These are phyloP conservation scores for Orius insidiosus DNA, from an alignment of 1,140 invertebrate species.

Conservation along the genomic window DNA sequence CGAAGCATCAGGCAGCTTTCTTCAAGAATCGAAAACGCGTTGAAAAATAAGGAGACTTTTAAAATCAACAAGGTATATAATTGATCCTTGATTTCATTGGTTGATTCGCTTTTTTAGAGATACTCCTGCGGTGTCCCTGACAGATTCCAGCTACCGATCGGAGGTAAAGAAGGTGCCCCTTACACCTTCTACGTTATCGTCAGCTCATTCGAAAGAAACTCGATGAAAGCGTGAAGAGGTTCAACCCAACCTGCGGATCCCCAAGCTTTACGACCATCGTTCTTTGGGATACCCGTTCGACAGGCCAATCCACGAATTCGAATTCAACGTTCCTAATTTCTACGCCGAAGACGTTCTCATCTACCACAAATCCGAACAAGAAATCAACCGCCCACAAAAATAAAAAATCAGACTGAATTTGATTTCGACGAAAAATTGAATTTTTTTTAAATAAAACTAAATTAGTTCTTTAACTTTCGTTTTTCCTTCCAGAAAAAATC, in stretches of 20 bases:
- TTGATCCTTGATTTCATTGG: constrained; percentile 19
- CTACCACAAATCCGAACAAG: not conserved
- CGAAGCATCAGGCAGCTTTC: constrained; percentile 10
- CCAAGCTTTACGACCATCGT: constrained; percentile 12
- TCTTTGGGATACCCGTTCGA: constrained; percentile 17
- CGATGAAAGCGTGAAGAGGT: not conserved
- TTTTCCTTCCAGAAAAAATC: no score
- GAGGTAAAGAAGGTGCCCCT: constrained; percentile 38
- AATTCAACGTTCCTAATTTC: constrained; percentile 14
- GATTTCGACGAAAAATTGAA: no score
- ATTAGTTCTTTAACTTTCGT: no score
- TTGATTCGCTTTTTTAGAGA: constrained; percentile 10
- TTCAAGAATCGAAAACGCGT: not conserved
- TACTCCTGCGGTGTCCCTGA: constrained; percentile 35
- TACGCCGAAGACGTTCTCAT: constrained; percentile 7
- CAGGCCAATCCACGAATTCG: constrained; percentile 11
- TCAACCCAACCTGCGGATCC: not conserved
- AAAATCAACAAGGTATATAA: constrained; percentile 18
- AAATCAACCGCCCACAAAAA: not conserved
- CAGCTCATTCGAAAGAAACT: constrained; percentile 25
- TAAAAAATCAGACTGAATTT: no score
- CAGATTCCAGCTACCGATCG: constrained; percentile 45
- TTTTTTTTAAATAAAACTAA: no score
- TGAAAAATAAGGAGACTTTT: constrained; percentile 12
- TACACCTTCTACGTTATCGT: constrained; percentile 47